Evolutionary conservation across 1,140 invertebrate genomes (phyloP).

Genomic region (Patella vulgata): DNA sequence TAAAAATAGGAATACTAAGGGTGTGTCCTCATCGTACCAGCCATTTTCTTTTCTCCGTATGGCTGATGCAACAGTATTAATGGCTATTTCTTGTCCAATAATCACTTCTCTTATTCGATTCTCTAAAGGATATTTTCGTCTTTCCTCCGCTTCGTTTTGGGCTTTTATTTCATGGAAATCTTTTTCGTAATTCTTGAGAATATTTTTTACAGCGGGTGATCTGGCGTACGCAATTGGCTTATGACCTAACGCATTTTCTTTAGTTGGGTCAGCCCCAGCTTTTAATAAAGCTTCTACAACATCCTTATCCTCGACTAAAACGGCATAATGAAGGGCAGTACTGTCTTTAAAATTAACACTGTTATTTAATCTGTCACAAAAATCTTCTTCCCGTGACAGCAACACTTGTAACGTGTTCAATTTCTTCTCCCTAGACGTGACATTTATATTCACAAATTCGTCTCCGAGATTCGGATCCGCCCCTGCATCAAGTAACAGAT

Average conservation of each 20-base stretch:
- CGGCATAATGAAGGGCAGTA: conserved; percentile 91
- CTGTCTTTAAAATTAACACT: conserved; percentile 82
- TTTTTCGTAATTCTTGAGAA: conserved; percentile 64
- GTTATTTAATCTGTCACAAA: conserved; percentile 79
- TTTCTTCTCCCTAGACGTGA: conserved; percentile 61
- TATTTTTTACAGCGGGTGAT: conserved; percentile 66
- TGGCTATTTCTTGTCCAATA: conserved; percentile 89
- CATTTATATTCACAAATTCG: conserved; percentile 79
- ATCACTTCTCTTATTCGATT: conserved; percentile 84
- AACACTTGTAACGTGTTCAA: conserved; percentile 74
- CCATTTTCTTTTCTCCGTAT: conserved; percentile 93
- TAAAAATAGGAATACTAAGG: conserved; percentile 87
- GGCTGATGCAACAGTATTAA: conserved; percentile 85
- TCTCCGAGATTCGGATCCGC: conserved; percentile 84
- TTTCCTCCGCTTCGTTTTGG: conserved; percentile 80
- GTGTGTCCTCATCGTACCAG: conserved; percentile 88
- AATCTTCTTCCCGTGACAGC: conserved; percentile 80
- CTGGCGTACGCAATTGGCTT: conserved; percentile 80
- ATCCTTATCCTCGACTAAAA: conserved; percentile 76
- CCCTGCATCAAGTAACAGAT: conserved; percentile 77
- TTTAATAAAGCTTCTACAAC: conserved; percentile 69
- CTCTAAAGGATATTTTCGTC: conserved; percentile 88
- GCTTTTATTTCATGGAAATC: conserved; percentile 69
- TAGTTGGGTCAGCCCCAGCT: conserved; percentile 68
- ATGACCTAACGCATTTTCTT: conserved; percentile 82